Base-by-base conservation (phyloP, 2,113 vertebrate genomes). In the Rousettus leschenaultii region DNA sequence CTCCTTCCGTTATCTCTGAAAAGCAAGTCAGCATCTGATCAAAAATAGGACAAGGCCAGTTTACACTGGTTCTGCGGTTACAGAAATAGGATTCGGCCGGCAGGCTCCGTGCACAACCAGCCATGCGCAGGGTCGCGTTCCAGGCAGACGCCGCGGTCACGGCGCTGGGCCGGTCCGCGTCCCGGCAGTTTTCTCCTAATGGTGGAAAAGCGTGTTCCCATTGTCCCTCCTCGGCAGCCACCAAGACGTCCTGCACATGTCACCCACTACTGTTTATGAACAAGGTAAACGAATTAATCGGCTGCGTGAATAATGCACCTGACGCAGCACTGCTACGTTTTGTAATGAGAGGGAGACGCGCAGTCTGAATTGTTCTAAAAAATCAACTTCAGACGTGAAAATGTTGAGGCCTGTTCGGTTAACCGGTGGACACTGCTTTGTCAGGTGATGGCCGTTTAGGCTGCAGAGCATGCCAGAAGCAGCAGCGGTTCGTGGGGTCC, bases 311-410 rank as follows among this genome's bases (percentile, higher is more conserved):
- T 82, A 8, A 77, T 77, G 95, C 96, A 73, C 5, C 80, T 75
- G 18, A 91, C 1, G 66, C 30, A 4, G 26, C 12, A 21, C 21
- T 66, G 40, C 91, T 57, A 35, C 26, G 57, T 61, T 70, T n/a
- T 24, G 21, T 35, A 65, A 3, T 30, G 30, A 53, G 10, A 51
- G 21, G 53, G 43, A 90, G 61, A 87, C 35, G 40, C 3, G 40
- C 65, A 28, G 13, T 21, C 53, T 78, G 40, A 43, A 95, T 89
- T 93, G n/a, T 48, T 33, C 3, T 70, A 48, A 91, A 77, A 57
- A 48, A 14, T 33, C 91, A 70, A 61, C 89, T 70, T 55, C 94
- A 92, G 53, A 48, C 82, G 51, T 95, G 77, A 96, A 97, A 65
- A 85, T 53, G 16, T 45, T 85, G 53, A 75, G 0, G 0, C 40